Evolutionary conservation across 2,888 invertebrate genomes (phyloP).

Genomic region (Stomorhina lunata): DNA sequence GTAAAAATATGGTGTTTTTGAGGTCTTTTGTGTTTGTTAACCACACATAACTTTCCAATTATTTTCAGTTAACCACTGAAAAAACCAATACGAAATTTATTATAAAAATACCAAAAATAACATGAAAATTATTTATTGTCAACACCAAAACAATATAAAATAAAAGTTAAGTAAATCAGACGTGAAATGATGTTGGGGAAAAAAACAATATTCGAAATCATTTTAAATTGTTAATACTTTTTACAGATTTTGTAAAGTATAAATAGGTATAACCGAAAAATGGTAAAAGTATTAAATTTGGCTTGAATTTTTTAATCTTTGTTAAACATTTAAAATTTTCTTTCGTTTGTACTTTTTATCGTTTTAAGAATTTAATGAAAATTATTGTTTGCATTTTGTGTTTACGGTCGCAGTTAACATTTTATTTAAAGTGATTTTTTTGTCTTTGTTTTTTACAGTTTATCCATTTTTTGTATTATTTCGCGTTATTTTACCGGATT

Average conservation of each 20-base stretch:
- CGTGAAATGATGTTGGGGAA: conserved; percentile 10
- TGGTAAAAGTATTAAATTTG: too few relatives aligned
- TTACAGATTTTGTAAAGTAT: not conserved
- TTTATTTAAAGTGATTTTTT: not conserved
- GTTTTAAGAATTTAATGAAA: not conserved
- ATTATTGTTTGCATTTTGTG: not conserved
- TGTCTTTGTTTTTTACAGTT: conserved; percentile 14
- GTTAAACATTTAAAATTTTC: not conserved
- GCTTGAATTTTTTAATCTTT: not conserved
- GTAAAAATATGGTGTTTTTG: conserved; percentile 6
- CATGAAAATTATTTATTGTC: conserved; percentile 55
- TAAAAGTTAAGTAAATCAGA: conserved; percentile 9
- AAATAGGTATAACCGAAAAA: too few relatives aligned
- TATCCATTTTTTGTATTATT: conserved; percentile 22
- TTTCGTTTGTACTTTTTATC: not conserved
- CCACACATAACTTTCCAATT: conserved; percentile 65
- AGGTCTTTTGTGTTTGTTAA: conserved; percentile 53
- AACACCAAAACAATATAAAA: conserved; percentile 50
- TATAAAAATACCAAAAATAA: conserved; percentile 63
- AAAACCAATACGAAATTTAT: conserved; percentile 63
- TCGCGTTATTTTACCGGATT: conserved; percentile 70
- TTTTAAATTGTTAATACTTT: conserved; percentile 3
- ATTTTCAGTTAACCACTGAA: conserved; percentile 62
- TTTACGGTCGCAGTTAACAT: not conserved
- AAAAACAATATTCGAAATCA: conserved; percentile 1